These are phyloP conservation scores for Epinephelus fuscoguttatus DNA, from an alignment of 2,113 vertebrate species.

Conservation along the genomic window DNA sequence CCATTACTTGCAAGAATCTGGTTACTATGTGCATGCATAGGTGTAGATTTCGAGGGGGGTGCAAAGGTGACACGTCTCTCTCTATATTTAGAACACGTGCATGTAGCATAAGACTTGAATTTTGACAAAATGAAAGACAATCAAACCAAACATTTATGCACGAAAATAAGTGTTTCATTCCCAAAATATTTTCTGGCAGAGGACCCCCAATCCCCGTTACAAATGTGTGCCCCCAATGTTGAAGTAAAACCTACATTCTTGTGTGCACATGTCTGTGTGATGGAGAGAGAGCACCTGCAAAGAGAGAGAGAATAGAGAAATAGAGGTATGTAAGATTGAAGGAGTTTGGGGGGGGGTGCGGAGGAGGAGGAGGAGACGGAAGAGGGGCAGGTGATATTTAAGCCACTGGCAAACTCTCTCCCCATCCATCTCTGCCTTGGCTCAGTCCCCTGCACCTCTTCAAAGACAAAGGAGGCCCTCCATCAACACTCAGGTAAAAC, in stretches of 20 bases:
- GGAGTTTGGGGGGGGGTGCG: slow-evolving; percentile 37
- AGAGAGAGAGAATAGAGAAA: slow-evolving; percentile 42
- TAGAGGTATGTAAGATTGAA: slow-evolving; percentile 53
- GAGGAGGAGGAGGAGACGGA: not conserved
- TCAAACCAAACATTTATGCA: no score
- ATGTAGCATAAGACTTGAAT: no score
- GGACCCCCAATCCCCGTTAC: no score
- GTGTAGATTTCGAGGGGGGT: no score
- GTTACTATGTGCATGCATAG: no score
- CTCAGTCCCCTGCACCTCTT: slow-evolving; percentile 74
- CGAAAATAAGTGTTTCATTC: no score
- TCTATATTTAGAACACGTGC: no score
- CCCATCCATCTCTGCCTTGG: slow-evolving; percentile 79
- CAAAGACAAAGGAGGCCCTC: slow-evolving; percentile 78
- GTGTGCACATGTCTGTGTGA: slow-evolving; percentile 10
- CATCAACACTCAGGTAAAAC: slow-evolving; percentile 83
- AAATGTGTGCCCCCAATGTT: no score
- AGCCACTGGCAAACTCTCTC: slow-evolving; percentile 78
- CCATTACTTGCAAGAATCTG: not conserved
- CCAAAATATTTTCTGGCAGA: no score
- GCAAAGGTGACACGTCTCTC: no score
- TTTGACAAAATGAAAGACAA: no score
- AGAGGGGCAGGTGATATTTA: slow-evolving; percentile 83
- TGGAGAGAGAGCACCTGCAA: slow-evolving; percentile 40
- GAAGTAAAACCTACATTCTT: no score